Evolutionary conservation across 2,888 invertebrate species (phyloP).

Genomic region (Eilema griseolum): DNA sequence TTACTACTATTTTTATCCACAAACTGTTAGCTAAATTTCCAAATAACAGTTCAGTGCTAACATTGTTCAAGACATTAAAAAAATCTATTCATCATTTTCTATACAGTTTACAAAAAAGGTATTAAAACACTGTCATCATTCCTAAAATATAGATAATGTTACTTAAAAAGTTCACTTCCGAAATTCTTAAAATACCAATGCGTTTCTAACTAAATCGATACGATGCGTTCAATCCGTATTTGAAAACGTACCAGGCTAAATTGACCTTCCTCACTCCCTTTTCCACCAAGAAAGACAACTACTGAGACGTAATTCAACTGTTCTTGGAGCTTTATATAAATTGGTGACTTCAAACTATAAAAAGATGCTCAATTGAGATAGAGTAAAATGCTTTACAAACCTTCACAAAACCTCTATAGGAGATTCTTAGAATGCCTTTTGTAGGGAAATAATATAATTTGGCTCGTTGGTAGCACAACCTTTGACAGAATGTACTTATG

Average conservation of each 20-base stretch:
- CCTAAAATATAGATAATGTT: slow-evolving; percentile 20
- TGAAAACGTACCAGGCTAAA: slow-evolving; percentile 43
- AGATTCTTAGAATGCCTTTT: slow-evolving; percentile 49
- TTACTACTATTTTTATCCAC: background rate
- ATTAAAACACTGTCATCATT: slow-evolving; percentile 17
- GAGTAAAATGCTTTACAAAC: slow-evolving; percentile 68
- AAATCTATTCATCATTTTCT: background rate
- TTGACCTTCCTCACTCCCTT: slow-evolving; percentile 35
- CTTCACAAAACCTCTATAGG: slow-evolving; percentile 45
- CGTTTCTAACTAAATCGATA: slow-evolving; percentile 69
- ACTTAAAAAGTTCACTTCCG: slow-evolving; percentile 57
- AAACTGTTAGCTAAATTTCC: background rate
- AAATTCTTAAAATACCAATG: slow-evolving; percentile 69
- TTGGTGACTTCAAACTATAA: slow-evolving; percentile 51
- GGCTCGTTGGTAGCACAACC: slow-evolving; percentile 9
- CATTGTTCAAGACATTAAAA: background rate
- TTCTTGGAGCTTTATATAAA: slow-evolving; percentile 42
- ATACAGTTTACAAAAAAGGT: background rate
- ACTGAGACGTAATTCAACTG: slow-evolving; percentile 24
- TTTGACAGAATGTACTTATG: background rate
- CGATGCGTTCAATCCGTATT: slow-evolving; percentile 63
- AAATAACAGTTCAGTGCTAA: background rate
- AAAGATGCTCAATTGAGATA: slow-evolving; percentile 62
- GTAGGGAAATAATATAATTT: slow-evolving; percentile 31
- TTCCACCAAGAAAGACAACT: slow-evolving; percentile 11